phyloP scores from a whole-genome alignment of 2,113 vertebrate species.

The Upupa epops region DNA sequence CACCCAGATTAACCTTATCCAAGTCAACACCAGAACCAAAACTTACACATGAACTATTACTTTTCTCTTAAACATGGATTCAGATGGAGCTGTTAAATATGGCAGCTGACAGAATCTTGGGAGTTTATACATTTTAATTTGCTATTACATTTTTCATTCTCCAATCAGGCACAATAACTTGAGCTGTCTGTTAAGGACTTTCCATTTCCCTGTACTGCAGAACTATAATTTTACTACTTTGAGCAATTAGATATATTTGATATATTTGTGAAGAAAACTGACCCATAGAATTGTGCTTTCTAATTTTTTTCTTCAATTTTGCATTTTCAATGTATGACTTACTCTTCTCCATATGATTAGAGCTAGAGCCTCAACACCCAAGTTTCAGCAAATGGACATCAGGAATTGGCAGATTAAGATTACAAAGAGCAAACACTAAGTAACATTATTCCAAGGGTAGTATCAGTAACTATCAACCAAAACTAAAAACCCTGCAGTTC shows the following conservation, averaged over 20 bases:
- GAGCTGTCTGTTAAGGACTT: neutral
- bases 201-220: neutral
- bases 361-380: neutral
- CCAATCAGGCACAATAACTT: neutral
- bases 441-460: neutral
- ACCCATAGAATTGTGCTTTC: neutral
- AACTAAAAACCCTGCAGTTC: neutral
- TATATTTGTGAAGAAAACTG: neutral
- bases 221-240: neutral
- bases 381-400: neutral
- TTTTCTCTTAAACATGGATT: neutral
- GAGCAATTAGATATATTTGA: neutral
- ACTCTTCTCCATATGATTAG: neutral
- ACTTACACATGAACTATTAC: neutral
- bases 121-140: slow-evolving; percentile 29
- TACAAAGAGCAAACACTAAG: neutral
- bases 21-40: slow-evolving; percentile 40
- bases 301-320: neutral
- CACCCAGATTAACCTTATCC: slow-evolving; percentile 81
- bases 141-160: neutral
- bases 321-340: neutral
- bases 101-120: neutral
- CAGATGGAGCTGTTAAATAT: neutral
- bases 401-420: neutral
- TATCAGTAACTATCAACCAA: neutral